Evolutionary conservation across 2,888 invertebrate species (phyloP), one percentile per base, ranked within the genome.

Genomic region (Andrena bucephala): DNA sequence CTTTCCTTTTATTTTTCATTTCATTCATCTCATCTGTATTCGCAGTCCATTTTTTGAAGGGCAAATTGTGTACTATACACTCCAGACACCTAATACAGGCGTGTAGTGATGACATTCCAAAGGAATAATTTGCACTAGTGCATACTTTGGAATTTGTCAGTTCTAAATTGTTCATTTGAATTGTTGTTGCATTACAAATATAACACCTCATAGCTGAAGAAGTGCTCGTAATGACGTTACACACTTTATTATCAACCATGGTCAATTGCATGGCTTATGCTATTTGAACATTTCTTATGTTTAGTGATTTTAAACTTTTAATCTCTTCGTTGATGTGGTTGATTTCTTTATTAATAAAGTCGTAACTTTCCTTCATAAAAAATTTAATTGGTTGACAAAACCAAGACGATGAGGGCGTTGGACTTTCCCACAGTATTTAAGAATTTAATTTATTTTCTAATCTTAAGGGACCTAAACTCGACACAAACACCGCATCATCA

Each of bases 1-100:
- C 57, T 57, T 57, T 57, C 24, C 24, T 57, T 57, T 57, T 24
- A 24, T 57, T 57, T 24, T 24, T 57, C 57, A 57, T 57, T 57
- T 57, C 27, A 10, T 57, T 57, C 20, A 24, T 57, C 10, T 57
- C 8, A 10, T 7, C 10, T 10, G 57, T 27, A 24, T 57, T 57
- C 8, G 10, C 57, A 0, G 24, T 57, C 57, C 27, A 57, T 57
- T 57, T 57, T 24, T 24, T 57, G 24, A 57, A 57, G n/a, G 10
- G 57, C 3, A 57, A 27, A 57, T 57, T 57, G 20, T 20, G 52
- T 16, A 52, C 7, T 20, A 52, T 6, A 20, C 52, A 52, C 52
- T 57, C 57, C 10, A 57, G 24, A 8, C 57, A 57, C 57, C 57
- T 20, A 10, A 57, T 57, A 4, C 57, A 27, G 20, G 57, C 57